A percentile compares a stretch with the other conserved stretches of the same genome.
These are phyloP conservation scores for Amblyjoppa proteus DNA, from an alignment of 2,888 invertebrate genomes.

Conservation along the genomic window DNA sequence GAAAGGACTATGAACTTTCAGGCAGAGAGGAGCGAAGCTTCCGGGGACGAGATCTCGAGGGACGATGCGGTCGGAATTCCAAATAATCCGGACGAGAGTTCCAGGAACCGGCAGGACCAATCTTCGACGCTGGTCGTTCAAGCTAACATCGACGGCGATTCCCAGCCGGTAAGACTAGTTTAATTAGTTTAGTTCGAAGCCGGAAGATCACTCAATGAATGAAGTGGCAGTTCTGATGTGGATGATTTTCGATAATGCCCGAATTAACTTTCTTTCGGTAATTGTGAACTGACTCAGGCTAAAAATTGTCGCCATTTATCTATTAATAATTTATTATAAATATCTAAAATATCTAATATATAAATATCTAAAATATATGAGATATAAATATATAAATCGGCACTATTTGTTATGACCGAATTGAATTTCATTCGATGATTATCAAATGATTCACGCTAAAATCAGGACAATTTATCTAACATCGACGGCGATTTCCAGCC, in stretches of 20 bases:
- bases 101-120: background rate
- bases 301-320: too few species aligned
- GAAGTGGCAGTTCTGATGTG: too few species aligned
- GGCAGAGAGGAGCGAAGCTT: background rate
- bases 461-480: too few species aligned
- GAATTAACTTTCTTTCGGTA: too few species aligned
- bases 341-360: too few species aligned
- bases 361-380: too few species aligned
- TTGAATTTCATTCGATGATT: background rate
- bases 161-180: background rate
- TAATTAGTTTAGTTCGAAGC: background rate
- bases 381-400: too few species aligned
- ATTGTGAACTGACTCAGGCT: too few species aligned
- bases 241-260: too few species aligned
- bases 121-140: background rate
- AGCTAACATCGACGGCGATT: background rate
- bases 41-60: background rate
- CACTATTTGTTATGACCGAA: background rate
- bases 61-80: background rate
- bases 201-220: too few species aligned
- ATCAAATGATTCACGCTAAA: too few species aligned
- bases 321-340: too few species aligned
- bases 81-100: background rate
- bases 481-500: background rate
- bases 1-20: slow-evolving; percentile 10